A percentile compares a stretch with the other conserved stretches of the same genome.
These are phyloP conservation scores for Rhinolophus sinicus DNA, from an alignment of 2,113 vertebrate species.

Conservation along the genomic window DNA sequence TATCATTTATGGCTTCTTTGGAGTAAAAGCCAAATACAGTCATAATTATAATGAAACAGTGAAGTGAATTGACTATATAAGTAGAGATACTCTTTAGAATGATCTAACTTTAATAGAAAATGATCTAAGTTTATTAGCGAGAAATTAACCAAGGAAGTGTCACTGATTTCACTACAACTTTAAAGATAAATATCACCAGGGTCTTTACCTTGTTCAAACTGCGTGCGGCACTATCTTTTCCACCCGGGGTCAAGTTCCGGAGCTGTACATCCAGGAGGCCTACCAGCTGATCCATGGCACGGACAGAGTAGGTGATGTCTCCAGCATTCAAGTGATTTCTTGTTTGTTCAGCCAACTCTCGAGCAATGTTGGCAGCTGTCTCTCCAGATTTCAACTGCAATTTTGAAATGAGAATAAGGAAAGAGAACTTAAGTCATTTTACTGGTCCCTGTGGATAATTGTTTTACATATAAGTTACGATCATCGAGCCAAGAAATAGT, in stretches of 20 bases:
- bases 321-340: constrained; percentile 93
- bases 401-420: constrained; percentile 21
- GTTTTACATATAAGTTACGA: background rate
- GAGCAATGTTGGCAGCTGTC: constrained; percentile 95
- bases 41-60: background rate
- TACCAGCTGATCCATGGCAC: constrained; percentile 96
- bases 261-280: constrained; percentile 96
- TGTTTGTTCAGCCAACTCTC: constrained; percentile 96
- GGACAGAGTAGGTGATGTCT: constrained; percentile 95
- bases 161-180: background rate
- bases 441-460: background rate
- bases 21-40: background rate
- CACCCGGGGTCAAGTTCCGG: constrained; percentile 95
- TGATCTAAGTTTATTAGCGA: background rate
- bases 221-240: constrained; percentile 98
- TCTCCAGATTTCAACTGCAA: constrained; percentile 93
- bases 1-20: background rate
- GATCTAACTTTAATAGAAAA: background rate
- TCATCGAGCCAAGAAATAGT: background rate
- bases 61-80: background rate
- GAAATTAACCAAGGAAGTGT: background rate
- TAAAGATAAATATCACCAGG: background rate
- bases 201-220: constrained; percentile 96
- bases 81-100: background rate
- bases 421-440: background rate